These are phyloP conservation scores for Suillia variegata DNA, from an alignment of 2,888 invertebrate species.

Conservation along the genomic window DNA sequence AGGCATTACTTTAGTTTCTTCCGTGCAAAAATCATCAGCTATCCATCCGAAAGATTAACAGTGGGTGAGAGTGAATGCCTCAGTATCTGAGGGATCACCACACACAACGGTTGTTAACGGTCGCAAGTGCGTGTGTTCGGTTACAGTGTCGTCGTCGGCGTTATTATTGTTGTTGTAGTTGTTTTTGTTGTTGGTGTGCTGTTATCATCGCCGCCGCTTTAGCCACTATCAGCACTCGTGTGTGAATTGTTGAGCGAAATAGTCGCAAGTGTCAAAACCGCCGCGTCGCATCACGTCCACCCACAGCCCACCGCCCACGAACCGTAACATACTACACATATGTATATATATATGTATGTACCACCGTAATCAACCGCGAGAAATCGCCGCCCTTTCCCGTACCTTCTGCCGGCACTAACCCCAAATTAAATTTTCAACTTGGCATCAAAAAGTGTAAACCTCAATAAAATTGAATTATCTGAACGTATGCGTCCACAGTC, in stretches of 20 bases:
- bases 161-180: neutral
- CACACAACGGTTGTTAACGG: slow-evolving; percentile 24
- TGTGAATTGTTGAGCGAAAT: slow-evolving; percentile 31
- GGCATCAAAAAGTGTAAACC: slow-evolving; percentile 58
- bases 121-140: slow-evolving; percentile 10
- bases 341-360: no score
- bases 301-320: slow-evolving; percentile 22
- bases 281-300: slow-evolving; percentile 33
- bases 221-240: slow-evolving; percentile 29
- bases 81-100: slow-evolving; percentile 26
- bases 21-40: no score
- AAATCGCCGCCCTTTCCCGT: neutral
- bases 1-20: no score
- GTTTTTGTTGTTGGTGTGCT: no score
- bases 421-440: slow-evolving; percentile 57
- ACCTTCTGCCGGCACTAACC: slow-evolving; percentile 41
- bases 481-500: slow-evolving; percentile 48
- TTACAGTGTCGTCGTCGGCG: slow-evolving; percentile 1
- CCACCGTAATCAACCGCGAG: no score
- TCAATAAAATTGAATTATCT: slow-evolving; percentile 59
- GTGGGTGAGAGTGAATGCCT: no score
- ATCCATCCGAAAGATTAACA: slow-evolving; percentile 5
- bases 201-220: slow-evolving; percentile 10
- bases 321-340: slow-evolving; percentile 21
- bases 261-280: slow-evolving; percentile 27